A percentile compares a stretch with the other conserved stretches of the same genome.
These are phyloP conservation scores for Enteromius thamalakanensis DNA, from an alignment of 2,797 vertebrate species.

Conservation along the genomic window DNA sequence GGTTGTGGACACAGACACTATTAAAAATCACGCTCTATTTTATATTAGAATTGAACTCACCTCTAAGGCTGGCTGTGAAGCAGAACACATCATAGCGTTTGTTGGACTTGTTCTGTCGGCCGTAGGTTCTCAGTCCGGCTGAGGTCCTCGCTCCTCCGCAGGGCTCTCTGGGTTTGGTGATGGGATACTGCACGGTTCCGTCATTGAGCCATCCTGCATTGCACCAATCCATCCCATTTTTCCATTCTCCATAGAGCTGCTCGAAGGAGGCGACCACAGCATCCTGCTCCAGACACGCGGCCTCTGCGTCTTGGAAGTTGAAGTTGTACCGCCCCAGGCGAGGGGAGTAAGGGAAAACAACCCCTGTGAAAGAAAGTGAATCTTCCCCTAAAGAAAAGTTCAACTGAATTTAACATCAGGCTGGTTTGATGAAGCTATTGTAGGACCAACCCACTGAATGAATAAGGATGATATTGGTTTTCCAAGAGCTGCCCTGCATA, in stretches of 20 bases:
- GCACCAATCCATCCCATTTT: slow-evolving; percentile 93
- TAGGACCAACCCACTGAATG: neutral
- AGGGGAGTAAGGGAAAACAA: slow-evolving; percentile 91
- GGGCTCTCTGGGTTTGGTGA: slow-evolving; percentile 87
- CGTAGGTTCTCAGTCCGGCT: slow-evolving; percentile 91
- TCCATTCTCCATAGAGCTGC: slow-evolving; percentile 88
- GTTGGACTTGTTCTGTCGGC: slow-evolving; percentile 82
- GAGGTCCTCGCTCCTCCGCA: slow-evolving; percentile 85
- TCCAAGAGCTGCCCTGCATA: slow-evolving; percentile 1
- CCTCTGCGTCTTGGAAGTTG: slow-evolving; percentile 83
- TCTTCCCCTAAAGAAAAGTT: slow-evolving; percentile 42
- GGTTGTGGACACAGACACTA: neutral
- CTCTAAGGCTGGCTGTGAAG: slow-evolving; percentile 82
- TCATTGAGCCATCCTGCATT: slow-evolving; percentile 96
- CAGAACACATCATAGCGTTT: slow-evolving; percentile 92
- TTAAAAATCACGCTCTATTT: neutral
- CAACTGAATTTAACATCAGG: slow-evolving; percentile 24
- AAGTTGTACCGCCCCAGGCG: slow-evolving; percentile 87
- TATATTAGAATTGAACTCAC: slow-evolving; percentile 68
- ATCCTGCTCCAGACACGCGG: slow-evolving; percentile 84
- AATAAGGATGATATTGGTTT: neutral
- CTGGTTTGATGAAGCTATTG: neutral
- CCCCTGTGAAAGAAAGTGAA: slow-evolving; percentile 75
- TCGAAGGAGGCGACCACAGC: slow-evolving; percentile 86
- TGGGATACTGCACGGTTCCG: slow-evolving; percentile 92